A percentile compares a stretch with the other conserved stretches of the same genome.
Conservation (phyloP, 2,888 invertebrate genomes). For the Lacanobia oleracea region DNA sequence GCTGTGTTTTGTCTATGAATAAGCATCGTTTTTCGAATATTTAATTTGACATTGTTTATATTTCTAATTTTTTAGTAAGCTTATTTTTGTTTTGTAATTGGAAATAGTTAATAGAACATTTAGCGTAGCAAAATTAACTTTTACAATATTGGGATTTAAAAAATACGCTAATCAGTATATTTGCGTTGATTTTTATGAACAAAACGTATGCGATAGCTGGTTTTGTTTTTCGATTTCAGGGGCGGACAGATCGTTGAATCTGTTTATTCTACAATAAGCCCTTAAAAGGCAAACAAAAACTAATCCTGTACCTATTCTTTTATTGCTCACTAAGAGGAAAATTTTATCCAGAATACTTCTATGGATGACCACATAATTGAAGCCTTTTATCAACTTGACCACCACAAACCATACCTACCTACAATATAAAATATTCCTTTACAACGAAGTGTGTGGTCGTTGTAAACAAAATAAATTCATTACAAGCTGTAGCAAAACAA, state of each 20-base stretch:
- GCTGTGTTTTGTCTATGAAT: slow-evolving; percentile 10
- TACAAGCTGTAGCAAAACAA: slow-evolving; percentile 14
- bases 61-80: neutral
- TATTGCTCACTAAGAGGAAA: slow-evolving; percentile 14
- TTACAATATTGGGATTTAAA: too few species aligned
- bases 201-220: too few species aligned
- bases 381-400: slow-evolving; percentile 7
- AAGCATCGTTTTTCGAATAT: neutral
- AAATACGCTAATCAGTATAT: too few species aligned
- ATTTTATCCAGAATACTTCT: slow-evolving; percentile 7
- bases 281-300: neutral
- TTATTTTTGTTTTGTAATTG: neutral
- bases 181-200: too few species aligned
- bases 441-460: slow-evolving; percentile 30
- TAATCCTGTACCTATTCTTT: neutral
- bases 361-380: slow-evolving; percentile 15
- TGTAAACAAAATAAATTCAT: slow-evolving; percentile 45
- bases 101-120: neutral
- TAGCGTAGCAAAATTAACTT: too few species aligned
- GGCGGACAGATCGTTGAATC: neutral
- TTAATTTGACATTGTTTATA: slow-evolving; percentile 4
- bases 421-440: slow-evolving; percentile 26
- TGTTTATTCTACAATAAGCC: too few species aligned
- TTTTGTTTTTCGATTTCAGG: neutral
- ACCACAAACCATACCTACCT: slow-evolving; percentile 16